Evolutionary conservation across 2,888 invertebrate genomes (phyloP).

Genomic region (Stenotaenia linearis): DNA sequence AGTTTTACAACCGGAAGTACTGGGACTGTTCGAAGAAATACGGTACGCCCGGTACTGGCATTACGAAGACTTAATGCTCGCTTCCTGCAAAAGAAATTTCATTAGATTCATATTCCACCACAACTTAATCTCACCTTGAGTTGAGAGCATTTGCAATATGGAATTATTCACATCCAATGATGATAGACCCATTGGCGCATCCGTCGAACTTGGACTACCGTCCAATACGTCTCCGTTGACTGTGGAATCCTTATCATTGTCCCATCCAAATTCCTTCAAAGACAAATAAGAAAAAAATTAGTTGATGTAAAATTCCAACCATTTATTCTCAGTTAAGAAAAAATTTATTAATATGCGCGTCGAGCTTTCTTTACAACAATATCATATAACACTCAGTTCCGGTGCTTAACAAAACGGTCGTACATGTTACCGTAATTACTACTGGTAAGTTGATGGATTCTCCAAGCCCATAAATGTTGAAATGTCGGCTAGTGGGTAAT

Average conservation of each 20-base stretch:
- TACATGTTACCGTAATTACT: neutral
- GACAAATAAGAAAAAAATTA: neutral
- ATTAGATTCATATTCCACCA: too few species aligned
- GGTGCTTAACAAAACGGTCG: neutral
- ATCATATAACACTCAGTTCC: neutral
- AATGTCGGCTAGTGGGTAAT: neutral
- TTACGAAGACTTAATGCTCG: too few species aligned
- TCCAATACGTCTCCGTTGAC: conserved; percentile 30
- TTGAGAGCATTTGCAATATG: conserved; percentile 28
- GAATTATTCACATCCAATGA: conserved; percentile 30
- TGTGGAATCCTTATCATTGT: conserved; percentile 8
- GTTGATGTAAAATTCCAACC: neutral
- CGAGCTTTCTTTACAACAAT: neutral
- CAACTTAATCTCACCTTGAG: conserved; percentile 21
- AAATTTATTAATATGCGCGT: neutral
- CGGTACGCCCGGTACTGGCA: too few species aligned
- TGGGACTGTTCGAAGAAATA: too few species aligned
- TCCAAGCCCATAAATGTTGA: neutral
- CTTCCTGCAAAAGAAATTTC: too few species aligned
- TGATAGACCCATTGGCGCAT: conserved; percentile 18
- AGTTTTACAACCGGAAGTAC: too few species aligned
- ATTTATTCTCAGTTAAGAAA: neutral
- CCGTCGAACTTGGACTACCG: conserved; percentile 7
- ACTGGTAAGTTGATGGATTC: neutral
- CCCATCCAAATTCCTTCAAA: conserved; percentile 29